Conservation (phyloP, 1,140 invertebrate species). For the Brachionus rotundiformis region DNA sequence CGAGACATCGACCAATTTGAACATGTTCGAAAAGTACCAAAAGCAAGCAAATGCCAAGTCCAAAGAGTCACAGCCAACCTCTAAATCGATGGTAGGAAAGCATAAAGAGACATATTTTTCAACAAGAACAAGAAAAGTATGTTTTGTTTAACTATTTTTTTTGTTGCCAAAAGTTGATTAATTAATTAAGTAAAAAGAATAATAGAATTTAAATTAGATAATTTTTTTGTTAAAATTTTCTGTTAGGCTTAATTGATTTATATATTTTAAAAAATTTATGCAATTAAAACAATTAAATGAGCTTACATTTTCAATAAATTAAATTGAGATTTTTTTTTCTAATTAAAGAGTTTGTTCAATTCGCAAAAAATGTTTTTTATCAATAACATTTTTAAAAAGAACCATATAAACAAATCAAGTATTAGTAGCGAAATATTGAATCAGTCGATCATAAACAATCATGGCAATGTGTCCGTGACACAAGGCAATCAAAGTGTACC, state of each 20-base stretch:
- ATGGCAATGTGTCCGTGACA: background rate
- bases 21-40: constrained; percentile 40
- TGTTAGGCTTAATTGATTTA: too few relatives aligned
- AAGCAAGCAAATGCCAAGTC: background rate
- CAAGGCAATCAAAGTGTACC: background rate
- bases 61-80: background rate
- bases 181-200: too few relatives aligned
- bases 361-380: constrained; percentile 48
- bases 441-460: constrained; percentile 13
- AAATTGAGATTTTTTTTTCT: background rate
- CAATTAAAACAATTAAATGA: too few relatives aligned
- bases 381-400: constrained; percentile 15
- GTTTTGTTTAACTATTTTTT: constrained; percentile 53
- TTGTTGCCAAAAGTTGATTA: background rate
- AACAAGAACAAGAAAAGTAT: constrained; percentile 60
- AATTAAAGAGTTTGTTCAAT: background rate
- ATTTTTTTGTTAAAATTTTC: too few relatives aligned
- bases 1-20: constrained; percentile 51
- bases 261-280: too few relatives aligned
- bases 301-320: too few relatives aligned
- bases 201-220: too few relatives aligned
- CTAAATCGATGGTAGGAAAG: background rate
- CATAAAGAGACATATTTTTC: constrained; percentile 55
- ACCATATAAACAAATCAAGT: background rate
- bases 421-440: constrained; percentile 4